Percentiles rank a stretch among this genome's conserved stretches.
phyloP scores from a whole-genome alignment of 2,888 invertebrate genomes.

The Nemapogon koenigi region DNA sequence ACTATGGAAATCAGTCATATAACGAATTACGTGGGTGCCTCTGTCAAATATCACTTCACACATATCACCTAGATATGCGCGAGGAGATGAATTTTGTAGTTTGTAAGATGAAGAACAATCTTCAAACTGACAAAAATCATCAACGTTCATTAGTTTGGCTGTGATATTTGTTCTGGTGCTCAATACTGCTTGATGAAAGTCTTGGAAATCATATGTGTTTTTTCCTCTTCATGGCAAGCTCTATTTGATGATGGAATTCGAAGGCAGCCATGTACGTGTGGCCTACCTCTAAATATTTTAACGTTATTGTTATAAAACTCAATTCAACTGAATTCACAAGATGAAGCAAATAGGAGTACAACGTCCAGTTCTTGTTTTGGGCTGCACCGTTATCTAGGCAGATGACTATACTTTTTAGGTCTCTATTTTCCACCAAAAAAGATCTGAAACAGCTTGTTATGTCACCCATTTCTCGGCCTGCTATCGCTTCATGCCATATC shows the following conservation, averaged over 20 bases:
- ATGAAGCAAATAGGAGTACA: slow-evolving; percentile 1
- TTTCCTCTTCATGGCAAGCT: slow-evolving; percentile 7
- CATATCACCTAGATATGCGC: too few species aligned
- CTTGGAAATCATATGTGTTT: slow-evolving; percentile 12
- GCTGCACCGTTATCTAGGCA: slow-evolving; percentile 14
- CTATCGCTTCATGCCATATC: slow-evolving; percentile 14
- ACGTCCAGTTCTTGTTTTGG: slow-evolving; percentile 7
- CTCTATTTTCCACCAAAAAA: slow-evolving; percentile 15
- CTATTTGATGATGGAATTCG: slow-evolving; percentile 10
- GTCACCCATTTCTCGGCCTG: slow-evolving; percentile 16
- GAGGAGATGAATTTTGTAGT: too few species aligned
- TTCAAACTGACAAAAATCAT: too few species aligned
- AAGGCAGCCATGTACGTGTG: slow-evolving; percentile 7
- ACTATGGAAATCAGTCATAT: too few species aligned
- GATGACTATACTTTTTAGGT: slow-evolving; percentile 9
- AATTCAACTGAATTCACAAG: slow-evolving; percentile 6
- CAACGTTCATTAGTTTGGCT: too few species aligned
- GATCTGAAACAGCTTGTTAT: slow-evolving; percentile 16
- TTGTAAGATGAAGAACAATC: too few species aligned
- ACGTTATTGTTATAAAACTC: slow-evolving; percentile 7
- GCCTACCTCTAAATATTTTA: slow-evolving; percentile 10
- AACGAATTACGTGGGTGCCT: too few species aligned
- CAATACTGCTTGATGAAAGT: too few species aligned
- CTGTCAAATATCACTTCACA: too few species aligned
- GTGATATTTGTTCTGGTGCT: too few species aligned